Conservation (phyloP, 2,797 vertebrate species). For the Ateles fusciceps region DNA sequence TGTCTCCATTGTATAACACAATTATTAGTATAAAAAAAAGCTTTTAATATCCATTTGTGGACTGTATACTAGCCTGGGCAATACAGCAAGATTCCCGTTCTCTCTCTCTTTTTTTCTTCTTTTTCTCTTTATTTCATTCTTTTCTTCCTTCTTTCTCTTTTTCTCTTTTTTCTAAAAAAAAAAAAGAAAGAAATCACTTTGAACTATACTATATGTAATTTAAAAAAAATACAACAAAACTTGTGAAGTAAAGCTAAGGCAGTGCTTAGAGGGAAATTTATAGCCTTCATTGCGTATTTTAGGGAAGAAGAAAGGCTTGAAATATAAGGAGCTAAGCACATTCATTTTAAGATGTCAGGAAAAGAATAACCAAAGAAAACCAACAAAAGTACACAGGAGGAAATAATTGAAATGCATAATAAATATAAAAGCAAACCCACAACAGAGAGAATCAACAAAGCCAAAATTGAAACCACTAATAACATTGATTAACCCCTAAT, state of each 20-base stretch:
- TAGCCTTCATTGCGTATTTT: not conserved
- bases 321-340: not conserved
- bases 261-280: not conserved
- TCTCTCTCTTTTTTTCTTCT: no score
- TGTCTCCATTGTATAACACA: no score
- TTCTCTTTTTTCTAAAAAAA: no score
- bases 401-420: not conserved
- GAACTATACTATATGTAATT: not conserved
- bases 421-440: constrained; percentile 1
- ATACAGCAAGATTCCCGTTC: no score
- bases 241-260: not conserved
- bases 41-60: no score
- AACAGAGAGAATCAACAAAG: not conserved
- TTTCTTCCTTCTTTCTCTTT: no score
- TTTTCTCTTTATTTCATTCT: no score
- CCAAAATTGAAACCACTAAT: not conserved
- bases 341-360: not conserved
- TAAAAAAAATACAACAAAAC: not conserved
- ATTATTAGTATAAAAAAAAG: no score
- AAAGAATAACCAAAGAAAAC: not conserved
- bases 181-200: not conserved
- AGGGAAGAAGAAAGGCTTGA: not conserved
- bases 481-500: not conserved
- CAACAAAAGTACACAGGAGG: not conserved
- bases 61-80: no score